Base-by-base conservation (phyloP, 2,888 invertebrate genomes). In the Synergus laeviventris region DNA sequence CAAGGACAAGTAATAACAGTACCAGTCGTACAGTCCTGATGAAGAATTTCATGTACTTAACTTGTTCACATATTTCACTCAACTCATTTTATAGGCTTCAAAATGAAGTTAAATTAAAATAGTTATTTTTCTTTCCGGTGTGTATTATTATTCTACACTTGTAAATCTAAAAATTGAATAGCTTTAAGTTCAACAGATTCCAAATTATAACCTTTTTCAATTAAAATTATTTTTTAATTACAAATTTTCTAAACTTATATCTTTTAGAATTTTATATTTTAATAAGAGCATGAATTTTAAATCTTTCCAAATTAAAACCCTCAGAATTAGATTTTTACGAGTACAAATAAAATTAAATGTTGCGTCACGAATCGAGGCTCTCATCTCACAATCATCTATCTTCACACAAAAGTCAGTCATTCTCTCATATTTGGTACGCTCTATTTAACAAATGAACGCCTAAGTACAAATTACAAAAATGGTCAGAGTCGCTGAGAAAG, bases 281-380 rank as follows among this genome's bases (percentile, higher is more conserved):
- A n/a, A n/a, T n/a, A n/a, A 54, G 9, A 11, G 8, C n/a, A 16
- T 16, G 39, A 11, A 39, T 39, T 1, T 39, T 11, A 39, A 11
- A 39, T n/a, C 14, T 16, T 16, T 45, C 16, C 16, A 45, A 45
- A 14, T 16, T 45, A 16, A 45, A 45, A 31, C 31, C 31, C 4
- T 16, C 16, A 45, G 42, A 45, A 31, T 31, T 0, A 31, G 14
- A 45, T 3, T 45, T 14, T 45, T 11, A 16, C 42, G 42, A 45
- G 42, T 45, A 54, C 54, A n/a, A 21, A 59, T 59, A 14, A 38
- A 66, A 77, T 54, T 74, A 76, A 74, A 66, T 64, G 45, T 39
- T 60, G 59, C 59, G 42, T 80, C 60, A 42, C 21, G 39, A 59
- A 49, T 75, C 49, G n/a, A 49, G 56, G 42, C 77, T n/a, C 73